Base-by-base conservation (phyloP, 2,797 vertebrate species). In the Hoplostethus mediterraneus region DNA sequence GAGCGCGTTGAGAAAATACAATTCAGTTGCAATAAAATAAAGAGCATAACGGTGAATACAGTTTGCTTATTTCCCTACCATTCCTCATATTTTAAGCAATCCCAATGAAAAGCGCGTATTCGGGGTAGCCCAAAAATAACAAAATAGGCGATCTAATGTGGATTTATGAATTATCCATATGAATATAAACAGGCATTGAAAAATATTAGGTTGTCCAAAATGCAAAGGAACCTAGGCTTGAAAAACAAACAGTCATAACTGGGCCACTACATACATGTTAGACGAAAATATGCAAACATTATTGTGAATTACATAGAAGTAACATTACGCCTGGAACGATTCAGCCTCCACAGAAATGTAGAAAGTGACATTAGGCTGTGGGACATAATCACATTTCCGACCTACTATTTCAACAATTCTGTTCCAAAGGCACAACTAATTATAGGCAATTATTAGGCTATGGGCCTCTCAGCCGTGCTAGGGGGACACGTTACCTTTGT, bases 401-500 rank as follows among this genome's bases (percentile, higher is more conserved):
- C 5, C n/a, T 6, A 25, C 21, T 25, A 31, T 71, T 72, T 53
- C 9, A 44, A n/a, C 25, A 56, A 47, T 64, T 52, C 5, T 48
- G 44, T 16, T 45, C 2, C 57, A 65, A 56, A 38, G 2, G 7
- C 10, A 6, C 28, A 66, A 1, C 1, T 52, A 59, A 48, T 71
- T 68, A 78, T 60, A 59, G 45, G 38, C 55, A 66, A 2, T 67
- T 71, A 61, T 66, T 2, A 38, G 59, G 57, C 31, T 51, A 44
- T 36, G 77, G 80, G 68, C 76, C 80, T 74, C 17, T 53, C 59
- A 81, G 85, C 72, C 73, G 16, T 72, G 6, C 6, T 47, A 54
- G 79, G 69, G 80, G 67, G 84, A 79, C 88, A 82, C 82, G 92
- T 95, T 95, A 98, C 97, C 97, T 96, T 98, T 98, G 96, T 99